These are phyloP conservation scores for Erpornis zantholeuca DNA, from an alignment of 2,113 vertebrate species.

Conservation along the genomic window DNA sequence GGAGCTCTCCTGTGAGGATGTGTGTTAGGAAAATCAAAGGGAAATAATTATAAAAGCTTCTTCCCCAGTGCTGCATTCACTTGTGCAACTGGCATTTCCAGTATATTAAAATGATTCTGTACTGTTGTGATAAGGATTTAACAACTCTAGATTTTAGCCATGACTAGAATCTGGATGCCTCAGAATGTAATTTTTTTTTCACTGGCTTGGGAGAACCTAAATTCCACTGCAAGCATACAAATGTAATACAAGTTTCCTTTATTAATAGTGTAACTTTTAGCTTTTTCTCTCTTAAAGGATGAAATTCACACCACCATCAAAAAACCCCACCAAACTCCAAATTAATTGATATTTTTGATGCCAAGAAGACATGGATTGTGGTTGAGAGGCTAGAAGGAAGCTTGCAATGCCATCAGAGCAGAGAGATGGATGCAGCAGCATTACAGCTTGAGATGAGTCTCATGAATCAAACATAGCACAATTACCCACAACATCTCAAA, in stretches of 20 bases:
- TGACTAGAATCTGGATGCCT: not conserved
- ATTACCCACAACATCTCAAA: not conserved
- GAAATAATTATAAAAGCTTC: not conserved
- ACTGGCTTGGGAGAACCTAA: not conserved
- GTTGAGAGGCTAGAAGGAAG: not conserved
- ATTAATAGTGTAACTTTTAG: not conserved
- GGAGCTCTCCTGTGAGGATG: not conserved
- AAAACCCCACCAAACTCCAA: not conserved
- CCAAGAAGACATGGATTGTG: not conserved
- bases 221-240: not conserved
- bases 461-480: not conserved
- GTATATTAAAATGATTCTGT: not conserved
- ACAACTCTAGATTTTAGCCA: not conserved
- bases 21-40: not conserved
- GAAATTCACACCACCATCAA: not conserved
- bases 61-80: not conserved
- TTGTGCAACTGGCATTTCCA: not conserved
- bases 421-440: not conserved
- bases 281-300: not conserved
- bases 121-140: not conserved
- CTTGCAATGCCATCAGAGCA: not conserved
- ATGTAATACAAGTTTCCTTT: not conserved
- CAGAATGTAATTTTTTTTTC: not conserved
- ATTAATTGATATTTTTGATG: not conserved
- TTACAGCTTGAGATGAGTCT: not conserved